These are phyloP conservation scores for Rhinatrema bivittatum DNA, from an alignment of 2,797 vertebrate genomes.

Conservation along the genomic window DNA sequence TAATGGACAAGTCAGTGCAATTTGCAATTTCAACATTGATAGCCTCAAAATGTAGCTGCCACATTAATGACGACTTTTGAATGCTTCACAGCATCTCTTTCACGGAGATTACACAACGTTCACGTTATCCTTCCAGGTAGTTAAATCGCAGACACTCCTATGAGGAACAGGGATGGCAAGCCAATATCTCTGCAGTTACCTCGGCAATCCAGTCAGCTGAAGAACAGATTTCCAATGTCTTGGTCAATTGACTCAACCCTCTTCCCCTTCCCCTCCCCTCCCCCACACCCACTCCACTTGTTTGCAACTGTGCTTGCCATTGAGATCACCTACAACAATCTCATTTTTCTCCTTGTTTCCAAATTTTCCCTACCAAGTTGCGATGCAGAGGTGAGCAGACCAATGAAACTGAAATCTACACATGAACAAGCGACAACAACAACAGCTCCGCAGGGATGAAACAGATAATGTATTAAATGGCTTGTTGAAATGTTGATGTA, in stretches of 20 bases:
- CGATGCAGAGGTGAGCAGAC: too few species aligned
- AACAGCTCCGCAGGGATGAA: too few species aligned
- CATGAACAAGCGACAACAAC: too few species aligned
- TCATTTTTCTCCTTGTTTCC: background rate
- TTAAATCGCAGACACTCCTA: background rate
- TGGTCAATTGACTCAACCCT: too few species aligned
- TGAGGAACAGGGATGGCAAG: background rate
- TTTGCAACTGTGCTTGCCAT: background rate
- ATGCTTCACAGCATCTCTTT: background rate
- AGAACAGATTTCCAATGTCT: conserved; percentile 5
- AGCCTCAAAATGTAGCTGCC: too few species aligned
- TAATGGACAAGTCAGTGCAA: too few species aligned
- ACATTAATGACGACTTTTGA: background rate
- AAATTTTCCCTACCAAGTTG: background rate
- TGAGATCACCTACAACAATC: background rate
- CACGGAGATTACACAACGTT: background rate
- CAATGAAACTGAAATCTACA: too few species aligned
- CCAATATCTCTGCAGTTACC: conserved; percentile 3
- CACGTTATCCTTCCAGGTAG: conserved; percentile 1
- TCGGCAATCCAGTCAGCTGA: conserved; percentile 6
- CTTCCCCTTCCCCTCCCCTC: too few species aligned
- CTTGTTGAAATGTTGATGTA: too few species aligned
- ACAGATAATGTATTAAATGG: too few species aligned
- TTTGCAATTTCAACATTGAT: too few species aligned
- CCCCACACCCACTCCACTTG: background rate